Conservation (phyloP, 2,797 vertebrate genomes). For the Labeo calbasu region DNA sequence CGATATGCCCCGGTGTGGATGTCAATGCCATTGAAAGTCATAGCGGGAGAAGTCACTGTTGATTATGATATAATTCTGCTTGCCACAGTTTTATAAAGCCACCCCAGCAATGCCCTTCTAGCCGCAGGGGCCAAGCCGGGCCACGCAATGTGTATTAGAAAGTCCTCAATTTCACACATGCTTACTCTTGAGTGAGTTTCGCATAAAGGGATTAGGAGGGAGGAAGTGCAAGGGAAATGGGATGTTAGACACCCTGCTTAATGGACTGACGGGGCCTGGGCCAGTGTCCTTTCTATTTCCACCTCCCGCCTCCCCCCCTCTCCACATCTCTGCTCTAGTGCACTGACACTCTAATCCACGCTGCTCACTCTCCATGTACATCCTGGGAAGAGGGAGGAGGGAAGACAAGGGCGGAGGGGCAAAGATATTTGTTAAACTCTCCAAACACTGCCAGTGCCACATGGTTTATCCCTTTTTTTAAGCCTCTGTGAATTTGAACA, state of each 20-base stretch:
- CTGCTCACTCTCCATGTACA: slow-evolving; percentile 58
- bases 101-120: slow-evolving; percentile 74
- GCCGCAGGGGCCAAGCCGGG: slow-evolving; percentile 73
- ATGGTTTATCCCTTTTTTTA: slow-evolving; percentile 45
- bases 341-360: slow-evolving; percentile 82
- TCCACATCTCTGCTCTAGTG: slow-evolving; percentile 60
- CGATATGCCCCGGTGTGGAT: slow-evolving; percentile 50
- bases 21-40: slow-evolving; percentile 62
- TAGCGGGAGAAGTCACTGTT: slow-evolving; percentile 72
- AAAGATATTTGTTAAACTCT: slow-evolving; percentile 56
- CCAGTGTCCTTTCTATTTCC: slow-evolving; percentile 81
- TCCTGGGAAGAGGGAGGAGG: slow-evolving; percentile 56
- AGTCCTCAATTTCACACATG: slow-evolving; percentile 99
- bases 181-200: slow-evolving; percentile 96
- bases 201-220: slow-evolving; percentile 95
- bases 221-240: slow-evolving; percentile 86
- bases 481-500: slow-evolving; percentile 26
- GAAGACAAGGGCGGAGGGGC: slow-evolving; percentile 37
- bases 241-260: slow-evolving; percentile 94
- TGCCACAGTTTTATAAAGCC: slow-evolving; percentile 78
- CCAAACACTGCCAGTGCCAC: slow-evolving; percentile 46
- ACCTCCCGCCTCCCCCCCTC: slow-evolving; percentile 43
- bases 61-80: slow-evolving; percentile 79
- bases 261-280: slow-evolving; percentile 88
- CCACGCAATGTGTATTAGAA: slow-evolving; percentile 85